These are phyloP conservation scores for Caenorhabditis afra DNA, from an alignment of 2,888 invertebrate species.

Conservation along the genomic window DNA sequence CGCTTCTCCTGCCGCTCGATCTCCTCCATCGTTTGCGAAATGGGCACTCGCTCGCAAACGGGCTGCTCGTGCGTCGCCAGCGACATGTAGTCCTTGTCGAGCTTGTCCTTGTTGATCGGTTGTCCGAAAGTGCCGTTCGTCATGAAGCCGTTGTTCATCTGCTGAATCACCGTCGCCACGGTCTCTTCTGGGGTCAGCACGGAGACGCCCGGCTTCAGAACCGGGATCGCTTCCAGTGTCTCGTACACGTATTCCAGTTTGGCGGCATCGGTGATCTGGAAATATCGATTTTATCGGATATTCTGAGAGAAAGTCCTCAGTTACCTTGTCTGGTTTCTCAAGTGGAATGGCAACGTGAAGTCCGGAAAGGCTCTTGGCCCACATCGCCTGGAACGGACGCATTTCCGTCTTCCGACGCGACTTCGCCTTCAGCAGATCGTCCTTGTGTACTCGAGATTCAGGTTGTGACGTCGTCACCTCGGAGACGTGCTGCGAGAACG, in stretches of 20 bases:
- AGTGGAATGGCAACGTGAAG: slow-evolving; percentile 73
- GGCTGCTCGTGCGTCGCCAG: slow-evolving; percentile 62
- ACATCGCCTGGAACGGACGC: slow-evolving; percentile 72
- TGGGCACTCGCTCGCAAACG: slow-evolving; percentile 54
- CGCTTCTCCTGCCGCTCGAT: slow-evolving; percentile 86
- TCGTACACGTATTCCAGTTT: slow-evolving; percentile 30
- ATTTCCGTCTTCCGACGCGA: slow-evolving; percentile 34
- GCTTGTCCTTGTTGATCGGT: slow-evolving; percentile 54
- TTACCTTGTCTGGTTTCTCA: slow-evolving; percentile 63
- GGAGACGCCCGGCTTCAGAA: slow-evolving; percentile 27
- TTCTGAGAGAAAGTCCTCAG: too few relatives aligned
- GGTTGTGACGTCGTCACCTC: slow-evolving; percentile 38
- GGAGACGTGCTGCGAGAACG: slow-evolving; percentile 48
- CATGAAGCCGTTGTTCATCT: slow-evolving; percentile 47
- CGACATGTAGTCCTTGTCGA: slow-evolving; percentile 48
- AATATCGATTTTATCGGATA: not conserved
- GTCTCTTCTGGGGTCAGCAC: slow-evolving; percentile 37
- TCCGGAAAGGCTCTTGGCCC: slow-evolving; percentile 78
- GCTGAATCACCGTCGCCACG: slow-evolving; percentile 27
- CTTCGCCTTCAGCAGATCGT: slow-evolving; percentile 39
- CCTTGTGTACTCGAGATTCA: slow-evolving; percentile 29
- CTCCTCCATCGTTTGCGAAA: slow-evolving; percentile 52
- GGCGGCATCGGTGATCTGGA: slow-evolving; percentile 15
- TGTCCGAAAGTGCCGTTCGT: slow-evolving; percentile 66
- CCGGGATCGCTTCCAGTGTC: slow-evolving; percentile 17